phyloP scores from a whole-genome alignment of 2,888 invertebrate genomes.

The Orchesellides sinensis region DNA sequence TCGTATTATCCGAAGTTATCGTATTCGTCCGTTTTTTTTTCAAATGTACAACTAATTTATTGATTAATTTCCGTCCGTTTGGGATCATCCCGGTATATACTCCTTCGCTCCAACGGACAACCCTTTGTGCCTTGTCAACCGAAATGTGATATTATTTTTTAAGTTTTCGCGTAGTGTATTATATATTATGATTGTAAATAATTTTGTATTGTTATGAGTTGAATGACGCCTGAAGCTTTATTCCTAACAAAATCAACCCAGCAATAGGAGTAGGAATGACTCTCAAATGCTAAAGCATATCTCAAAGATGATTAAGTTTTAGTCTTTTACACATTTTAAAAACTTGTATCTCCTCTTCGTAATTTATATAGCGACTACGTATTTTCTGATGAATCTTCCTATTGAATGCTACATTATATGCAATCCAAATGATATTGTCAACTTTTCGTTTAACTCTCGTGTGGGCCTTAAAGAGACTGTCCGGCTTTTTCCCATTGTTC shows the following conservation, averaged over 20 bases:
- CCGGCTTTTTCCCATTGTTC: constrained; percentile 10
- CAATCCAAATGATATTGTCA: background rate
- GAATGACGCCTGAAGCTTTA: background rate
- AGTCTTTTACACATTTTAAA: background rate
- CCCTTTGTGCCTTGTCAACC: constrained; percentile 70
- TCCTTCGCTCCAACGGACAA: constrained; percentile 38
- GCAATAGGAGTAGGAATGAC: too few species aligned
- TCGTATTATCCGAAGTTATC: constrained; percentile 12
- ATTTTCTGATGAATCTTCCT: background rate
- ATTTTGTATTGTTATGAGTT: constrained; percentile 5
- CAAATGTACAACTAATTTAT: constrained; percentile 57
- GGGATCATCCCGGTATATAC: constrained; percentile 5
- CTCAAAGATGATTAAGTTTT: too few species aligned
- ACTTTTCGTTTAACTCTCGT: background rate
- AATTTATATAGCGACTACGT: background rate
- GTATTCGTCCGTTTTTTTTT: constrained; percentile 17
- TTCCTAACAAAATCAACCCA: too few species aligned
- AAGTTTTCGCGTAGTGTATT: background rate
- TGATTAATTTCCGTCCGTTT: constrained; percentile 37
- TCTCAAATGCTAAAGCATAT: too few species aligned
- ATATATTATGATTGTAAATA: constrained; percentile 14
- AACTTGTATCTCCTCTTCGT: background rate
- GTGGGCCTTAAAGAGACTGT: constrained; percentile 13
- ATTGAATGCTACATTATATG: background rate
- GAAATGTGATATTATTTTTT: constrained; percentile 71